Evolutionary conservation across 2,888 invertebrate species (phyloP).

Genomic region (Ennomos fuscantarius): DNA sequence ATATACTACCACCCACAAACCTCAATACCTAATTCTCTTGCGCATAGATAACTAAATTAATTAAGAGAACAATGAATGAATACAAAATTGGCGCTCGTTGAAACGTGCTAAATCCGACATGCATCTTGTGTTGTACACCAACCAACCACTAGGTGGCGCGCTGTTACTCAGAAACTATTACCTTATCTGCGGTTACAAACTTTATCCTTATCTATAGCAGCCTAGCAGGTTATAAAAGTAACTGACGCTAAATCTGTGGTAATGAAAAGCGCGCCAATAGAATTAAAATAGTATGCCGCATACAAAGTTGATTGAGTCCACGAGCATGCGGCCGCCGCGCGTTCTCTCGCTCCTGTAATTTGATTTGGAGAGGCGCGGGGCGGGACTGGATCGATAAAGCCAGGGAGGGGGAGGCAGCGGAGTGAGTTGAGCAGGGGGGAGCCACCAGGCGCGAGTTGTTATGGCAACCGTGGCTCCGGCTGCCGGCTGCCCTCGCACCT

Average conservation of each 20-base stretch:
- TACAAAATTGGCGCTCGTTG: conserved; percentile 37
- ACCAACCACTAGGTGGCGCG: conserved; percentile 63
- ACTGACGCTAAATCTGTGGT: conserved; percentile 39
- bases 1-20: not conserved
- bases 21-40: conserved; percentile 25
- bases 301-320: conserved; percentile 79
- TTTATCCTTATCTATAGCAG: not conserved
- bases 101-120: conserved; percentile 52
- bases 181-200: conserved; percentile 2
- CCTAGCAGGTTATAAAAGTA: no score
- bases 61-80: conserved; percentile 40
- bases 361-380: conserved; percentile 80
- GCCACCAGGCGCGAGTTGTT: conserved; percentile 78
- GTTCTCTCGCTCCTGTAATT: conserved; percentile 74
- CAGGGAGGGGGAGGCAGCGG: conserved; percentile 46
- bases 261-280: conserved; percentile 79
- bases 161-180: conserved; percentile 1
- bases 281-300: conserved; percentile 83
- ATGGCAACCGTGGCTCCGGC: conserved; percentile 75
- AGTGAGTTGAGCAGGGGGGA: conserved; percentile 46
- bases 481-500: conserved; percentile 78
- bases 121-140: conserved; percentile 53
- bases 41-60: conserved; percentile 38
- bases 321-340: conserved; percentile 37
- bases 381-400: conserved; percentile 61